Conservation (phyloP, 2,888 invertebrate species). For the Drosophila silvestris region DNA sequence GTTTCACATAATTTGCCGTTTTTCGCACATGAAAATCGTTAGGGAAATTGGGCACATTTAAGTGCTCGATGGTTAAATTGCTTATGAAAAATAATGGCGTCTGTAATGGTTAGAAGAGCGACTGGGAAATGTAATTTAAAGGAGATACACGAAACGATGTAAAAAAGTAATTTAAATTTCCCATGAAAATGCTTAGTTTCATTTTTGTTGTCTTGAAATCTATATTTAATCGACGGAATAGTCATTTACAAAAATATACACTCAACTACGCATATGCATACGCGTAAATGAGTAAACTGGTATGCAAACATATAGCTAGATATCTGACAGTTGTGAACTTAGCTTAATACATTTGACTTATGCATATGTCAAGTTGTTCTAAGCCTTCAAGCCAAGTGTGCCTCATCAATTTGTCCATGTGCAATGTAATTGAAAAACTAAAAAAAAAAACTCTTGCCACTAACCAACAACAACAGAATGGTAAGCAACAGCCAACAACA, state of each 20-base stretch:
- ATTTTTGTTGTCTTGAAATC: neutral
- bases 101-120: neutral
- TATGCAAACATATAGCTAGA: neutral
- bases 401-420: slow-evolving; percentile 34
- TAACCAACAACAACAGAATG: slow-evolving; percentile 1
- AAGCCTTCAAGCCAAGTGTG: slow-evolving; percentile 8
- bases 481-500: neutral
- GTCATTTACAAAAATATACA: neutral
- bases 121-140: slow-evolving; percentile 25
- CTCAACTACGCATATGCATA: neutral
- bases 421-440: slow-evolving; percentile 18
- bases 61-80: slow-evolving; percentile 39
- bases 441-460: slow-evolving; percentile 1
- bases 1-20: slow-evolving; percentile 71
- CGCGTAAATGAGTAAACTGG: neutral
- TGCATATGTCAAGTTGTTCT: slow-evolving; percentile 13
- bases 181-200: neutral
- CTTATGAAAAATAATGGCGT: slow-evolving; percentile 46
- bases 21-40: slow-evolving; percentile 68
- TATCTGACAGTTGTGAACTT: slow-evolving; percentile 8
- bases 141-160: neutral
- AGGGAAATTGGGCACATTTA: slow-evolving; percentile 58
- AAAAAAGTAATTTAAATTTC: slow-evolving; percentile 5
- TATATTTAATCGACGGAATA: neutral
- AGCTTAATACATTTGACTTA: neutral